phyloP scores from a whole-genome alignment of 2,113 vertebrate genomes.

The Scomber japonicus region DNA sequence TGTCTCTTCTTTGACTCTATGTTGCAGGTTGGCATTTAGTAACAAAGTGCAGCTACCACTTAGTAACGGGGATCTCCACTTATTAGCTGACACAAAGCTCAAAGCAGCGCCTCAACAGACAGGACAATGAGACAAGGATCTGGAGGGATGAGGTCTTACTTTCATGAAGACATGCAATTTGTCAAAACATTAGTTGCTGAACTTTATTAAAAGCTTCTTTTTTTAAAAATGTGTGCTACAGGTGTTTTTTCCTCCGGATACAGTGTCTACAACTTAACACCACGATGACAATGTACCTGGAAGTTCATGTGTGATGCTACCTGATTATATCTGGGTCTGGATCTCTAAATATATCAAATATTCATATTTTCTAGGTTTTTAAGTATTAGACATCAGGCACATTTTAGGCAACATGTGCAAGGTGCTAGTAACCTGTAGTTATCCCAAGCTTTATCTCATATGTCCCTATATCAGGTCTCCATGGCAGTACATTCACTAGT shows the following conservation, averaged over 20 bases:
- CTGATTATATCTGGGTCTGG: no score
- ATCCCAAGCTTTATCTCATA: no score
- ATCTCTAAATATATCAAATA: no score
- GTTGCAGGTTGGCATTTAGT: background rate
- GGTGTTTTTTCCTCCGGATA: background rate
- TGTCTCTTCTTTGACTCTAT: constrained; percentile 6
- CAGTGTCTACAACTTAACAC: background rate
- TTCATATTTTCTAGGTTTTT: no score
- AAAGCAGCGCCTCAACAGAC: background rate
- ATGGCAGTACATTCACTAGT: no score
- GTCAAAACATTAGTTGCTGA: background rate
- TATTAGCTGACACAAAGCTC: background rate
- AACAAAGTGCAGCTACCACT: background rate
- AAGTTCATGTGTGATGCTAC: no score
- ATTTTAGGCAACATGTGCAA: no score
- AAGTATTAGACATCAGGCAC: no score
- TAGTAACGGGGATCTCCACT: no score
- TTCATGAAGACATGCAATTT: background rate
- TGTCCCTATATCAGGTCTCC: no score
- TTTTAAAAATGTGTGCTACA: background rate
- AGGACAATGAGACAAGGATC: background rate
- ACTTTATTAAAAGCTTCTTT: background rate
- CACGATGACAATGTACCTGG: no score
- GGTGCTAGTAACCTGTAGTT: no score
- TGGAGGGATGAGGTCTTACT: background rate